Evolutionary conservation across 2,888 invertebrate species (phyloP), one percentile per base, ranked within the genome.

Genomic region (Cosmia trapezina): DNA sequence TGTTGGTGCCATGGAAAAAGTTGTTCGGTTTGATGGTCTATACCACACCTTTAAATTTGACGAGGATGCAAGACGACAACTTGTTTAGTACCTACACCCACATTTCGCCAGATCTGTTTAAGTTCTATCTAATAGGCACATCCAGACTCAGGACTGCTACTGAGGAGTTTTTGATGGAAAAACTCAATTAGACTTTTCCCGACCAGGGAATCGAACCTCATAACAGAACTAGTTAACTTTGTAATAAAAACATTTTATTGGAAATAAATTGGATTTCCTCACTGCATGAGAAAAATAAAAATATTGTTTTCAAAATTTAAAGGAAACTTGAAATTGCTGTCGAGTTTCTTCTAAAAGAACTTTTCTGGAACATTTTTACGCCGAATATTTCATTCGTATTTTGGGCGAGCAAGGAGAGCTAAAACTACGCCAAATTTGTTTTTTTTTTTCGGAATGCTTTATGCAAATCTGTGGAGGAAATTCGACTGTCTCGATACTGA

Each of bases 261-360:
- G 11, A 43, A 64, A 54, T 37, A 43, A 67, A 74, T 49, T 62
- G 17, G n/a, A 43, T 33, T 56, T 19, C 3, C 43, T n/a, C 9
- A 19, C 1, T 43, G 14, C 33, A 11, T 11, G 22, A n/a, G 22
- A 41, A 54, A 41, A 28, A 47, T 22, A 41, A 75, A 54, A 47
- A 53, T 28, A 68, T n/a, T n/a, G 11, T 37, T 41, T 56, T 14
- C 7, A 19, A 54, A 74, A 33, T 43, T 43, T 33, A 49, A 64
- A 45, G 43, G 22, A 22, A 73, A 57, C 33, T n/a, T 57, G 22
- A 57, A 75, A 75, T 57, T 19, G 22, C 47, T 43, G 60, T 68
- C 28, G 9, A 49, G 14, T 76, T 68, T 67, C 33, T 14, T 68
- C 7, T 33, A 0, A 64, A 51, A 28, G 7, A 43, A 33, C 22